Evolutionary conservation across 1,140 invertebrate species (phyloP).

Genomic region (Pseudobourletiella spinata): DNA sequence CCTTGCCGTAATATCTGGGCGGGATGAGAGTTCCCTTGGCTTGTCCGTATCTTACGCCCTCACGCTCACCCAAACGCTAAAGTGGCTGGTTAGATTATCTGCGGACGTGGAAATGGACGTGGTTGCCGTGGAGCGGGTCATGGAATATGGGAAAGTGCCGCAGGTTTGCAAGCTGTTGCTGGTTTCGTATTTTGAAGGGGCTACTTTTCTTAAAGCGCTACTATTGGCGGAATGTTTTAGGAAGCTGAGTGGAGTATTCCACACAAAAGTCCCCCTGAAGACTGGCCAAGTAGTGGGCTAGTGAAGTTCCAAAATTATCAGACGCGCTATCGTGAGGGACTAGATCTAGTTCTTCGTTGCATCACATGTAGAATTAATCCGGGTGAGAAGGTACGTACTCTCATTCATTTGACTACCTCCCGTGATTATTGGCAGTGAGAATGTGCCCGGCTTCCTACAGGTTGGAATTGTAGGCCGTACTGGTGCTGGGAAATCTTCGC

Average conservation of each 20-base stretch:
- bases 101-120: slow-evolving; percentile 15
- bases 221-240: no score
- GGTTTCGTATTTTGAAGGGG: neutral
- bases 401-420: neutral
- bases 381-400: slow-evolving; percentile 36
- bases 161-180: slow-evolving; percentile 30
- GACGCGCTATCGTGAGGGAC: slow-evolving; percentile 39
- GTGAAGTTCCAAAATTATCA: slow-evolving; percentile 42
- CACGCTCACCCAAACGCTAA: slow-evolving; percentile 38
- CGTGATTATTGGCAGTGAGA: slow-evolving; percentile 8
- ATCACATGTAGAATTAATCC: slow-evolving; percentile 41
- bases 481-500: slow-evolving; percentile 45
- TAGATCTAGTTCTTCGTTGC: slow-evolving; percentile 43
- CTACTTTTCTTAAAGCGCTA: neutral
- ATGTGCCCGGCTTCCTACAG: slow-evolving; percentile 37
- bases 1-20: slow-evolving; percentile 42
- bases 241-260: slow-evolving; percentile 29
- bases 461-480: slow-evolving; percentile 39
- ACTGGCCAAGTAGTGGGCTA: slow-evolving; percentile 38
- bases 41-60: slow-evolving; percentile 46
- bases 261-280: slow-evolving; percentile 38
- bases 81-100: slow-evolving; percentile 1
- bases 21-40: slow-evolving; percentile 42
- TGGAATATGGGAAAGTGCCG: slow-evolving; percentile 41
- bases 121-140: slow-evolving; percentile 17